Evolutionary conservation across 2,113 vertebrate species (phyloP).

Genomic region (Myotis brandtii): DNA sequence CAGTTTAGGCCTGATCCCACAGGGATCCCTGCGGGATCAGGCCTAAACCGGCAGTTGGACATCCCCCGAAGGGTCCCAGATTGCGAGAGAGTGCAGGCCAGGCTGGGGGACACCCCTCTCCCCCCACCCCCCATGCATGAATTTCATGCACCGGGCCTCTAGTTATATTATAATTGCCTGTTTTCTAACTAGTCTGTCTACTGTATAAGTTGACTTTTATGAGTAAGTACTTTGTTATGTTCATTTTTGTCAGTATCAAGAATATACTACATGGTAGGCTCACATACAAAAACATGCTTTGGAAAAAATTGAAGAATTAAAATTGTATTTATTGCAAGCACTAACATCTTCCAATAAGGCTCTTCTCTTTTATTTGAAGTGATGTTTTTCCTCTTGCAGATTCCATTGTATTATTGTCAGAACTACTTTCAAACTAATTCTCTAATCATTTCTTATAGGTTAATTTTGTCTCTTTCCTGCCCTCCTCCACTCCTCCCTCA

Average conservation of each 20-base stretch:
- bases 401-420: background rate
- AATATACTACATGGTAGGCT: background rate
- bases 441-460: constrained; percentile 1
- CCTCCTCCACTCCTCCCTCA: background rate
- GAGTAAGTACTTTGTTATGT: background rate
- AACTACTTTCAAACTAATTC: constrained; percentile 12
- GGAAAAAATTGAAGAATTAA: background rate
- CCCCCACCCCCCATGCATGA: no score
- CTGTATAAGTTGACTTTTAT: background rate
- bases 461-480: background rate
- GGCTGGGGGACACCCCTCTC: no score
- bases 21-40: no score
- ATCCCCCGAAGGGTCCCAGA: no score
- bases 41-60: no score
- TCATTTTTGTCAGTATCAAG: background rate
- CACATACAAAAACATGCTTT: background rate
- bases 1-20: no score
- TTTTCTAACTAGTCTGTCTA: background rate
- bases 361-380: background rate
- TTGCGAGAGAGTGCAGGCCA: no score
- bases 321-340: constrained; percentile 3
- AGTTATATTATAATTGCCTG: background rate
- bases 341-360: background rate
- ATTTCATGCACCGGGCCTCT: no score
- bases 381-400: constrained; percentile 13